Percentiles rank a stretch among this genome's conserved stretches.
Evolutionary conservation across 1,140 invertebrate genomes (phyloP).

Genomic region (Drosophila baimaii): DNA sequence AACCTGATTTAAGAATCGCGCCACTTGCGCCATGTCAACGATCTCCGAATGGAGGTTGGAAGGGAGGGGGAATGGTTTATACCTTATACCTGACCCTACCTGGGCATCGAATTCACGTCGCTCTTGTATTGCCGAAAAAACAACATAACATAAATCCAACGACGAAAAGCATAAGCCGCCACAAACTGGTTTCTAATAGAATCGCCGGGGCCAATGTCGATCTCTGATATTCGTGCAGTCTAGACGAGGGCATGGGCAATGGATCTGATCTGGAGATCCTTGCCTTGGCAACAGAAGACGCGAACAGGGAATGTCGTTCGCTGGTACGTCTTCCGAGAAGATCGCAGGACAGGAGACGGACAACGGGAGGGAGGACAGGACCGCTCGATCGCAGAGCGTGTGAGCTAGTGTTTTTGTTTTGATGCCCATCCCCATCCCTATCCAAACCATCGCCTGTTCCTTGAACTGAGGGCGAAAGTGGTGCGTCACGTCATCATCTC

Average conservation of each 20-base stretch:
- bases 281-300: slow-evolving; percentile 55
- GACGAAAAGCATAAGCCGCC: slow-evolving; percentile 24
- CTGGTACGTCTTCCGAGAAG: slow-evolving; percentile 38
- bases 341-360: slow-evolving; percentile 15
- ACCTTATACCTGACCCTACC: slow-evolving; percentile 32
- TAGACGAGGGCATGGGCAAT: slow-evolving; percentile 58
- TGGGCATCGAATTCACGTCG: slow-evolving; percentile 47
- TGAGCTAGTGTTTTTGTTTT: slow-evolving; percentile 52
- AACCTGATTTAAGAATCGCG: slow-evolving; percentile 69
- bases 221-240: slow-evolving; percentile 58
- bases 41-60: slow-evolving; percentile 57
- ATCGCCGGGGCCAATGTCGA: slow-evolving; percentile 32
- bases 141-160: slow-evolving; percentile 31
- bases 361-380: slow-evolving; percentile 26
- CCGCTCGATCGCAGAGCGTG: slow-evolving; percentile 42
- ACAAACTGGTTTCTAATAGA: slow-evolving; percentile 76
- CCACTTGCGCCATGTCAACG: slow-evolving; percentile 78
- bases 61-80: slow-evolving; percentile 13
- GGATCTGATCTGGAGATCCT: slow-evolving; percentile 31
- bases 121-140: slow-evolving; percentile 38
- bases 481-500: slow-evolving; percentile 60
- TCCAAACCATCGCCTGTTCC: slow-evolving; percentile 54
- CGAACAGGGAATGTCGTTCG: slow-evolving; percentile 52
- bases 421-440: slow-evolving; percentile 18
- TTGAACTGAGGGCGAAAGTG: slow-evolving; percentile 77